Base-by-base conservation (phyloP, 2,888 invertebrate species). In the Aquatica leii region DNA sequence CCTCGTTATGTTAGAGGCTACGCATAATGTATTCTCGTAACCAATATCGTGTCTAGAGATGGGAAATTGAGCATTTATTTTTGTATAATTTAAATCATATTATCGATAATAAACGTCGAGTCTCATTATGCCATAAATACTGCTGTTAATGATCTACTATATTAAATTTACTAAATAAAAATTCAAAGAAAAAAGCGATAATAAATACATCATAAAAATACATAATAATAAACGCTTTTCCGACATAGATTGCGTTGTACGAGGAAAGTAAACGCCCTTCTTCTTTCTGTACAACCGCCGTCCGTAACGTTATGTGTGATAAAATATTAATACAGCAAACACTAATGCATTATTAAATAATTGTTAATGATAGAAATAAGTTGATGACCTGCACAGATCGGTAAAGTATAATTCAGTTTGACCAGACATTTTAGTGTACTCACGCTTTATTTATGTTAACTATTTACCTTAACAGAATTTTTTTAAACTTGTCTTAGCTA, bases 331-430 rank as follows among this genome's bases (percentile, higher is more conserved):
- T 67, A 72, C 65, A 68, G 76, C 77, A 78, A 78, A 78, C 78
- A 78, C 76, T 76, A 74, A 78, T 79, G 78, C 77, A 78, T 78
- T 79, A 78, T 78, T 78, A 74, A 79, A 74, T 75, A 76, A 78
- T 78, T 78, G 76, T 78, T 78, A 74, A 74, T 77, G 76, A 77
- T 77, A 77, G 74, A 75, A 75, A 73, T 75, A 74, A 73, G 73
- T 76, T 76, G 78, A 75, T 74, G 76, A 76, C 57, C 71, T 74
- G 74, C 72, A 74, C 74, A 72, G 73, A 77, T 52, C 56, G 73
- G 70, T 75, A 74, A 78, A 78, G 78, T 78, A 78, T 81, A 80
- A 80, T 80, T 79, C 77, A 74, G 76, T 78, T 78, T 77, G 74
- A 74, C 74, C 74, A 75, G 72, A 66, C 64, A 37, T 37, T 37